Conservation (phyloP, 2,888 invertebrate genomes). For the Parapristionchus giblindavisi region DNA sequence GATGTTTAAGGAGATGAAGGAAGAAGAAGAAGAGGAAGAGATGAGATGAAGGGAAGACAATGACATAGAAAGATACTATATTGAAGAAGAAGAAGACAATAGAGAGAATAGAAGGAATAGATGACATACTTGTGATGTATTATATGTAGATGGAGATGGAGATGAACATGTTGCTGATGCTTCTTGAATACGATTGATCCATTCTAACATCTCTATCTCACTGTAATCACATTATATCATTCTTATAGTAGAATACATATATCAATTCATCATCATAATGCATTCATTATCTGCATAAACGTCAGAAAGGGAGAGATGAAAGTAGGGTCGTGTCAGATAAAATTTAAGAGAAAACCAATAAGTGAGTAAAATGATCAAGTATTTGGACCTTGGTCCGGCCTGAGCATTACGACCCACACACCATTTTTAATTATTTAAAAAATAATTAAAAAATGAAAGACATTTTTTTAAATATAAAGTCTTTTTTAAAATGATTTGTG, state of each 20-base stretch:
- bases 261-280: background rate
- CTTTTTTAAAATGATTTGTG: no score
- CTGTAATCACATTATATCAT: background rate
- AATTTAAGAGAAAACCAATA: no score
- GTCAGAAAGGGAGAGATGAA: no score
- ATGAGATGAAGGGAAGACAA: background rate
- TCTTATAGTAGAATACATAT: background rate
- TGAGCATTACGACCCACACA: no score
- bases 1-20: background rate
- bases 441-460: no score
- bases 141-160: background rate
- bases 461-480: no score
- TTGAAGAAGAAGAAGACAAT: background rate
- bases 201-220: slow-evolving; percentile 24
- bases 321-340: no score
- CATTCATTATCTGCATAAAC: background rate
- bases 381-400: no score
- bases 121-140: background rate
- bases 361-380: no score
- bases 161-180: background rate
- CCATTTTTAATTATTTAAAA: no score
- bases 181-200: slow-evolving; percentile 30
- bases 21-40: slow-evolving; percentile 20
- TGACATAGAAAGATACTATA: background rate
- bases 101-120: background rate